A percentile compares a stretch with the other conserved stretches of the same genome.
Evolutionary conservation across 2,797 vertebrate genomes (phyloP).

Genomic region (Helostoma temminkii): DNA sequence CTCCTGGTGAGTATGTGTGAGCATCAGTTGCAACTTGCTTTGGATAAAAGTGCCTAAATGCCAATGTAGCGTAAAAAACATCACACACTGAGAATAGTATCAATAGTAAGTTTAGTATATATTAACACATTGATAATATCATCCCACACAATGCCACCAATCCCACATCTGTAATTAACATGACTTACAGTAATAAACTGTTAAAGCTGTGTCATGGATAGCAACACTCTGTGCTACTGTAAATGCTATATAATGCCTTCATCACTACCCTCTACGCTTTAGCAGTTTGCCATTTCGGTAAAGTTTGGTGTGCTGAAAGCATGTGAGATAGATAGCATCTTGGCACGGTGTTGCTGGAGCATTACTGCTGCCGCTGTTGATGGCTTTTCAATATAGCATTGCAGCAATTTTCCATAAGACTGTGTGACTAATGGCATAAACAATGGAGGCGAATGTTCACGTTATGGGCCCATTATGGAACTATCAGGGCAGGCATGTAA

Average conservation of each 20-base stretch:
- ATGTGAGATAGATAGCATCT: slow-evolving; percentile 70
- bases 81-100: no score
- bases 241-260: slow-evolving; percentile 26
- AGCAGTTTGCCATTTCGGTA: slow-evolving; percentile 54
- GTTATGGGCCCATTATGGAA: slow-evolving; percentile 75
- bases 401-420: slow-evolving; percentile 76
- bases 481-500: slow-evolving; percentile 66
- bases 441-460: slow-evolving; percentile 75
- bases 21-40: no score
- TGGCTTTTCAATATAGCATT: slow-evolving; percentile 72
- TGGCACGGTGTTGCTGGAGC: slow-evolving; percentile 44
- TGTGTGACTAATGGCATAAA: slow-evolving; percentile 80
- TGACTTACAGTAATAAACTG: no score
- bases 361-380: slow-evolving; percentile 54
- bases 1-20: no score
- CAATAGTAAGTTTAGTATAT: no score
- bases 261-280: slow-evolving; percentile 16
- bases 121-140: no score
- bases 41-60: no score
- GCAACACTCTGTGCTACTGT: not conserved
- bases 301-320: slow-evolving; percentile 35
- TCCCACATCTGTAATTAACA: not conserved
- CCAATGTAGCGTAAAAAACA: no score
- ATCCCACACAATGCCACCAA: no score
- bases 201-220: slow-evolving; percentile 12